These are phyloP conservation scores for Drosophila kepulauana DNA, from an alignment of 1,140 invertebrate species.

Conservation along the genomic window DNA sequence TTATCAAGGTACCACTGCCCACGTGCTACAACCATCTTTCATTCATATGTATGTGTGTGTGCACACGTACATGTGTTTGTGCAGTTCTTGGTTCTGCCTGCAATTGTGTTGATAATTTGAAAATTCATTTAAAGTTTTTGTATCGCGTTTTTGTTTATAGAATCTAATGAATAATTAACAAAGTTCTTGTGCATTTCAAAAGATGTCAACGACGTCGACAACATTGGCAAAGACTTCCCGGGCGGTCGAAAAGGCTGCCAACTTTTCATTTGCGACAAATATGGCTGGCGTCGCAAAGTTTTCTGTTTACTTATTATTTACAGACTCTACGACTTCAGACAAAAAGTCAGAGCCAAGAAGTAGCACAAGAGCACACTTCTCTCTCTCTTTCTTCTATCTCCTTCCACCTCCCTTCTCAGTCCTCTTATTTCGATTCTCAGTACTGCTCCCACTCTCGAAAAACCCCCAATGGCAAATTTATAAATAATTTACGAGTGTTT, in stretches of 20 bases:
- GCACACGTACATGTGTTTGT: constrained; percentile 31
- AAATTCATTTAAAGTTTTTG: constrained; percentile 84
- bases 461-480: constrained; percentile 48
- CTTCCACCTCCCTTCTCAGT: no score
- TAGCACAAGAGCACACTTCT: constrained; percentile 21
- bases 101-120: constrained; percentile 84
- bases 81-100: constrained; percentile 70
- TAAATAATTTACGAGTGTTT: constrained; percentile 71
- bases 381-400: background rate
- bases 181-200: constrained; percentile 82
- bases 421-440: background rate
- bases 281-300: constrained; percentile 74
- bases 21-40: constrained; percentile 22
- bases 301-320: constrained; percentile 82
- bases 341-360: constrained; percentile 47
- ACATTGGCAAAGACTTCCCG: constrained; percentile 60
- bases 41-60: background rate
- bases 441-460: background rate
- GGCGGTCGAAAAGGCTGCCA: constrained; percentile 63
- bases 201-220: constrained; percentile 66
- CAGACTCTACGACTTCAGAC: constrained; percentile 65
- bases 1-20: constrained; percentile 61
- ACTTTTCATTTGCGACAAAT: constrained; percentile 82
- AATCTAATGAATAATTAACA: constrained; percentile 84
- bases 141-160: constrained; percentile 84